Conservation (phyloP, 2,888 invertebrate genomes). For the Ennomos erosarius region DNA sequence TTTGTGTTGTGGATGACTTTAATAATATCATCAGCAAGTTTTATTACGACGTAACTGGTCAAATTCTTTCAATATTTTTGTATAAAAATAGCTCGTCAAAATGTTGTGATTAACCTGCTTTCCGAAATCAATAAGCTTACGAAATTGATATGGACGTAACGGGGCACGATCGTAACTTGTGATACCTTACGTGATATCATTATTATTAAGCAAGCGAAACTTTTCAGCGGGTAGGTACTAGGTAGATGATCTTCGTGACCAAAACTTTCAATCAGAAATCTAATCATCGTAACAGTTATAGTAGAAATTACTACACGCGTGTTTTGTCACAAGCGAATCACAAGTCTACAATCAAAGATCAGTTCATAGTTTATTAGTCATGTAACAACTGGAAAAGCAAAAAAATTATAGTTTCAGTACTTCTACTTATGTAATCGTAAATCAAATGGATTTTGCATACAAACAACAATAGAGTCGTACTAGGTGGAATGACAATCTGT, state of each 20-base stretch:
- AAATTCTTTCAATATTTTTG: conserved; percentile 25
- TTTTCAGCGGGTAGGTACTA: conserved; percentile 1
- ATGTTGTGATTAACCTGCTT: conserved; percentile 29
- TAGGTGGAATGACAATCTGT: conserved; percentile 47
- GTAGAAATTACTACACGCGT: no score
- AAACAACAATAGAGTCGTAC: conserved; percentile 41
- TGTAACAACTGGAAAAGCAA: conserved; percentile 21
- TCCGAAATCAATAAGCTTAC: conserved; percentile 27
- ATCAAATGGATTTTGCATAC: conserved; percentile 17
- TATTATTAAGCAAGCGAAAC: conserved; percentile 16
- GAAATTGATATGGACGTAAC: conserved; percentile 25
- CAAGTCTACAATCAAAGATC: conserved; percentile 4
- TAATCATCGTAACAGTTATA: neutral
- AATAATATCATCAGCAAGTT: conserved; percentile 49
- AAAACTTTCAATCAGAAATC: conserved; percentile 3
- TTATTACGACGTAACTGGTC: conserved; percentile 32
- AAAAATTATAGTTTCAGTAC: conserved; percentile 18
- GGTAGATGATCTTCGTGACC: conserved; percentile 7
- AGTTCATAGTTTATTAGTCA: neutral
- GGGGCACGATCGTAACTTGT: conserved; percentile 18
- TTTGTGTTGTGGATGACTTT: conserved; percentile 56
- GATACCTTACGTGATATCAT: conserved; percentile 26
- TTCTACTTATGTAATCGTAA: conserved; percentile 21
- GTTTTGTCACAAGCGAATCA: no score
- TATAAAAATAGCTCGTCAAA: conserved; percentile 25